phyloP scores from a whole-genome alignment of 1,140 invertebrate species.

The Drosophila leontia region DNA sequence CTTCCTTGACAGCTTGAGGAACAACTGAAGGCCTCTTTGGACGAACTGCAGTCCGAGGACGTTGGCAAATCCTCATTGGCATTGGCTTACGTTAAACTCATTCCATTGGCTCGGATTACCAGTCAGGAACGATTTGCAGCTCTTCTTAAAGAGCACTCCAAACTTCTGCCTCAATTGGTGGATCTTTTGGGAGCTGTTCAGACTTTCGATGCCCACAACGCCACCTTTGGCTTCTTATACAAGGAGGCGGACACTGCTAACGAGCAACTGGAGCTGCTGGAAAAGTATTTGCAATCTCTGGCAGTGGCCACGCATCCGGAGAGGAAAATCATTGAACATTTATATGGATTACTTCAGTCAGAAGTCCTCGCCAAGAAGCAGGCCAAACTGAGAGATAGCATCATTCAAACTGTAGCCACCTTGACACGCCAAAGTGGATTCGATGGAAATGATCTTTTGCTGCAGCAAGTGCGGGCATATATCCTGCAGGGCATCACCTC shows the following conservation, averaged over 20 bases:
- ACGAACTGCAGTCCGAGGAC: constrained; percentile 58
- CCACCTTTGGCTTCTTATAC: constrained; percentile 88
- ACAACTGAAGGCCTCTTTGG: constrained; percentile 7
- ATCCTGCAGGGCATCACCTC: constrained; percentile 51
- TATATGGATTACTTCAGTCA: constrained; percentile 80
- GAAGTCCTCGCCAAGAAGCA: constrained; percentile 86
- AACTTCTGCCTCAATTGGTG: constrained; percentile 87
- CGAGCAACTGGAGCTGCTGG: constrained; percentile 87
- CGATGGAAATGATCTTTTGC: constrained; percentile 57
- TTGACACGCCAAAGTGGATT: constrained; percentile 86
- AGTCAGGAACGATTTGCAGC: constrained; percentile 87
- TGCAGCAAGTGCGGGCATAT: constrained; percentile 51
- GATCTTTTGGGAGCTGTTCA: constrained; percentile 90
- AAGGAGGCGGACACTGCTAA: constrained; percentile 86
- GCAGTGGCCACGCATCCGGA: constrained; percentile 88
- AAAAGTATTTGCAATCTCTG: constrained; percentile 91
- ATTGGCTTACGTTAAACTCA: constrained; percentile 87
- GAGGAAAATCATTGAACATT: constrained; percentile 87
- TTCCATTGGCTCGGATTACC: constrained; percentile 87
- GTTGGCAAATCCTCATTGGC: constrained; percentile 89
- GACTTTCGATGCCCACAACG: constrained; percentile 88
- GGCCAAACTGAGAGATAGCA: constrained; percentile 88
- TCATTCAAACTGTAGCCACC: constrained; percentile 88
- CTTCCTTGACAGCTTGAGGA: constrained; percentile 37
- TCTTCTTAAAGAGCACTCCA: constrained; percentile 87